Percentiles rank a stretch among this genome's conserved stretches.
phyloP scores from a whole-genome alignment of 2,797 vertebrate genomes.

The Melanotaenia nigrans region DNA sequence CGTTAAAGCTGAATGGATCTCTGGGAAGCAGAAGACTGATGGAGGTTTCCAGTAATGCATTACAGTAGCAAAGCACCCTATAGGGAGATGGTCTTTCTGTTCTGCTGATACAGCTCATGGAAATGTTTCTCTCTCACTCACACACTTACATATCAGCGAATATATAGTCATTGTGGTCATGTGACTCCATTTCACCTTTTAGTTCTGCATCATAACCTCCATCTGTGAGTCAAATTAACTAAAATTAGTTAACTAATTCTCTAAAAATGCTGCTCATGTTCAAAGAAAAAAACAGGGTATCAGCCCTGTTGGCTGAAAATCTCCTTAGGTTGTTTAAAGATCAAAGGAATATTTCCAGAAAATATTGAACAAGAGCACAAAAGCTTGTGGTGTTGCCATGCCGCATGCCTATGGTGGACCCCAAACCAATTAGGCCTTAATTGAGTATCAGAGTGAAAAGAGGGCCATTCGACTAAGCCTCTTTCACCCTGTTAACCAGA shows the following conservation, averaged over 20 bases:
- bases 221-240: constrained; percentile 37
- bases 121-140: constrained; percentile 13
- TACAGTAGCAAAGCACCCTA: constrained; percentile 22
- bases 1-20: constrained; percentile 27
- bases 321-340: constrained; percentile 40
- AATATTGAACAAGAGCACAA: constrained; percentile 38
- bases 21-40: constrained; percentile 22
- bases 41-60: constrained; percentile 52
- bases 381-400: constrained; percentile 47
- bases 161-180: background rate
- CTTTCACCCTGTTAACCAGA: constrained; percentile 78
- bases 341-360: constrained; percentile 58
- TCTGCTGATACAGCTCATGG: constrained; percentile 53
- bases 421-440: constrained; percentile 70
- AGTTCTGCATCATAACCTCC: constrained; percentile 4
- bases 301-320: constrained; percentile 37
- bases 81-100: constrained; percentile 25
- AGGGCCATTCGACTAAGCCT: constrained; percentile 58
- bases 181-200: constrained; percentile 33
- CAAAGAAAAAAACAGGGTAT: constrained; percentile 21
- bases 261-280: constrained; percentile 29
- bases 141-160: constrained; percentile 5
- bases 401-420: constrained; percentile 55
- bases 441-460: constrained; percentile 67
- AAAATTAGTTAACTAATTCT: constrained; percentile 38